Base-by-base conservation (phyloP, 2,888 invertebrate species). In the Tetranychus piercei region DNA sequence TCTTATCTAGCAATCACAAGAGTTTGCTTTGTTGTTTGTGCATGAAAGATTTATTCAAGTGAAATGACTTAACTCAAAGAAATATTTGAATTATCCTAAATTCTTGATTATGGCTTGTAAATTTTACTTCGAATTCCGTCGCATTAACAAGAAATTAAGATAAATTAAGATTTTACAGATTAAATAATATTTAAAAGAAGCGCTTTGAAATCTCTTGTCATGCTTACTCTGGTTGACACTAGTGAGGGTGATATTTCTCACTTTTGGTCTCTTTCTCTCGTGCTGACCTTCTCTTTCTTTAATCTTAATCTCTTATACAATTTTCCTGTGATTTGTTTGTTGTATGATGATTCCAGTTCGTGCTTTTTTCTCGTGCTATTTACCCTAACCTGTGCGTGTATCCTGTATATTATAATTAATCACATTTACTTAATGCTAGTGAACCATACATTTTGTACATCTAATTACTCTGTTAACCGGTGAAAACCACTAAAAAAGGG, bases 181-280 rank as follows among this genome's bases (percentile, higher is more conserved):
- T 3, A 34, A 34, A 34, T 34, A 34, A 34, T 34, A 5, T 55
- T 55, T 55, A 15, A 55, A 55, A 55, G 15, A 55, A 9, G 55
- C 55, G 55, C 55, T 55, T 55, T 55, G 9, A 9, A 15, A 6
- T 55, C 15, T 15, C 15, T 15, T 55, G 55, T 55, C 55, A 55
- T 55, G 55, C 55, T 55, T 34, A 34, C 4, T 70, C 8, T 70
- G 3, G 23, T 71, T 15, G 70, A 70, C 71, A 71, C 23, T 43
- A 22, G 23, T 23, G 8, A 6, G 8, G n/a, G n/a, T 6, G 1
- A 1, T 71, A 6, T 44, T 18, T 72, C 72, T 72, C 72, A 20
- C 69, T 69, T 22, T 6, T 11, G 22, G 34, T 72, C 72, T 72
- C 72, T 45, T 43, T 72, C 72, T 72, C 72, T 71, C 67, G 9